Percentiles rank a stretch among this genome's conserved stretches.
Evolutionary conservation across 2,797 vertebrate genomes (phyloP).

Genomic region (Cyclopterus lumpus): DNA sequence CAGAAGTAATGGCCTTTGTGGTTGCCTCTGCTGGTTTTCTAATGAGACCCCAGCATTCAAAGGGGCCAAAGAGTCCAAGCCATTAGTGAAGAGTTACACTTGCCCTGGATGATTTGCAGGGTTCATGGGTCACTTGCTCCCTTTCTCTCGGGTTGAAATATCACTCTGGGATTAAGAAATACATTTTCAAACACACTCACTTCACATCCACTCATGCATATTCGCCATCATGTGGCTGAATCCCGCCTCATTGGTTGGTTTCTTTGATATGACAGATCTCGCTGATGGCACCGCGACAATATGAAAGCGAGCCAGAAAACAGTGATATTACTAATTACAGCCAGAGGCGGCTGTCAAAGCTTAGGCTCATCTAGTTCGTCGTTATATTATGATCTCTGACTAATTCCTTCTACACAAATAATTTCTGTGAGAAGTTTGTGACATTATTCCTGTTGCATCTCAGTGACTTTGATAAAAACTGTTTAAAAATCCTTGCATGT

Average conservation of each 20-base stretch:
- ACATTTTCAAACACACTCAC: conserved; percentile 35
- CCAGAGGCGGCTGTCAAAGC: conserved; percentile 15
- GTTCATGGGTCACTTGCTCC: conserved; percentile 51
- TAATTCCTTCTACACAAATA: conserved; percentile 41
- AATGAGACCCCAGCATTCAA: conserved; percentile 76
- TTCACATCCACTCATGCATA: conserved; percentile 20
- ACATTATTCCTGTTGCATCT: not conserved
- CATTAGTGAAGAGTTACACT: conserved; percentile 72
- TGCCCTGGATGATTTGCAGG: conserved; percentile 59
- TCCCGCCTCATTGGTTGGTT: conserved; percentile 8
- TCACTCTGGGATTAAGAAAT: conserved; percentile 43
- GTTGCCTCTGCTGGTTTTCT: conserved; percentile 75
- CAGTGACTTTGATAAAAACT: not conserved
- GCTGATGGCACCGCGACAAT: conserved; percentile 23
- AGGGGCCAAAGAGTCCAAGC: conserved; percentile 59
- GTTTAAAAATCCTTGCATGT: not conserved
- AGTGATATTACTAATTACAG: conserved; percentile 39
- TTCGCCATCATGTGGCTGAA: not conserved
- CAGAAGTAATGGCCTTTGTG: conserved; percentile 77
- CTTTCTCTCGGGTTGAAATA: conserved; percentile 45
- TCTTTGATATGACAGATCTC: conserved; percentile 52
- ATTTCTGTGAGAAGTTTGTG: conserved; percentile 12
- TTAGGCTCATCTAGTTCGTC: conserved; percentile 14
- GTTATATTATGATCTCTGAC: conserved; percentile 21
- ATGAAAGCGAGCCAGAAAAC: conserved; percentile 33